Percentiles rank a stretch among this genome's conserved stretches.
Conservation (phyloP, 2,888 invertebrate species). For the Mayetiola destructor region DNA sequence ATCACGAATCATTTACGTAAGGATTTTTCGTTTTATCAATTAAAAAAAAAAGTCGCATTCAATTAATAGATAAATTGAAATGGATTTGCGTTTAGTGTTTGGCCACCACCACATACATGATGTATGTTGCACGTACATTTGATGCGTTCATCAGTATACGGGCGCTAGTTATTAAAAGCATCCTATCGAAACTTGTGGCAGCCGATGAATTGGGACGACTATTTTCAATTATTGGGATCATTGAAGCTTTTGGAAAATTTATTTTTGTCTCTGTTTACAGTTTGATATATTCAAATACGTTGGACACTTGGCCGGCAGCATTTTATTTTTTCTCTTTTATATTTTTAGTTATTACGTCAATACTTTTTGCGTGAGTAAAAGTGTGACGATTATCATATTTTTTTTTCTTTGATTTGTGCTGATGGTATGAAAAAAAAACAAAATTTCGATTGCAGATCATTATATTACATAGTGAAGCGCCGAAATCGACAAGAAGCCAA, state of each 20-base stretch:
- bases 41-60: no score
- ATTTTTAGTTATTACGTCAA: constrained; percentile 30
- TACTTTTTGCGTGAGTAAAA: constrained; percentile 30
- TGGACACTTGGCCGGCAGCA: constrained; percentile 32
- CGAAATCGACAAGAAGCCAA: neutral
- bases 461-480: neutral
- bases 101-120: constrained; percentile 25
- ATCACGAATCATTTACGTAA: constrained; percentile 31
- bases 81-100: neutral
- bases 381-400: neutral
- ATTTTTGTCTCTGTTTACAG: constrained; percentile 32
- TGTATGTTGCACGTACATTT: constrained; percentile 28
- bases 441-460: neutral
- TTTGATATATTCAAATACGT: constrained; percentile 27
- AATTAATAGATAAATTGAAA: neutral
- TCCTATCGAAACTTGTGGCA: constrained; percentile 31
- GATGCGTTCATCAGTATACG: constrained; percentile 32
- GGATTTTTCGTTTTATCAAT: constrained; percentile 15
- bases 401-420: neutral
- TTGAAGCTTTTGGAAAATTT: constrained; percentile 31
- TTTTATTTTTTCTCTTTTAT: constrained; percentile 32
- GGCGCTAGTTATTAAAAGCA: constrained; percentile 32
- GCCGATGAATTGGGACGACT: constrained; percentile 28
- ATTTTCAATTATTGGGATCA: constrained; percentile 30
- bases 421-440: neutral